A percentile compares a stretch with the other conserved stretches of the same genome.
These are phyloP conservation scores for Pogonomyrmex californicus DNA, from an alignment of 1,140 invertebrate genomes.

Conservation along the genomic window DNA sequence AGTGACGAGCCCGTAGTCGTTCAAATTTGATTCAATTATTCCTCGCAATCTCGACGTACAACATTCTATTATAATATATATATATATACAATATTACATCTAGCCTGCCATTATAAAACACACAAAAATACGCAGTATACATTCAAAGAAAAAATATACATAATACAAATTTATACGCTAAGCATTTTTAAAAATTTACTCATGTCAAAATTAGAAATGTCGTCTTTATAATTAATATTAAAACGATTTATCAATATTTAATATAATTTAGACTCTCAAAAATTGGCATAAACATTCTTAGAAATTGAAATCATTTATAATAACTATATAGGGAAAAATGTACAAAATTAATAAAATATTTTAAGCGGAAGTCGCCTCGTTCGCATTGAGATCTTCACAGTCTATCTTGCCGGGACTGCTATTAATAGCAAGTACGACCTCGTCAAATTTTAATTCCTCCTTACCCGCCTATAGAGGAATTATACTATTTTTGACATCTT, in stretches of 20 bases:
- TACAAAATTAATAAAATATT: slow-evolving; percentile 13
- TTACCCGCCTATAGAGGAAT: slow-evolving; percentile 75
- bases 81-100: slow-evolving; percentile 20
- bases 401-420: slow-evolving; percentile 68
- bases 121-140: neutral
- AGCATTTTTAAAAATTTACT: neutral
- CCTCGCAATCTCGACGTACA: neutral
- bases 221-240: slow-evolving; percentile 1
- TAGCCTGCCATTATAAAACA: neutral
- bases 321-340: neutral
- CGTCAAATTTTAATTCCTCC: slow-evolving; percentile 75
- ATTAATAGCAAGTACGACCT: slow-evolving; percentile 68
- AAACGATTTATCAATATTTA: slow-evolving; percentile 31
- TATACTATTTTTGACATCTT: slow-evolving; percentile 75
- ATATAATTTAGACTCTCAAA: slow-evolving; percentile 24
- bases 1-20: neutral
- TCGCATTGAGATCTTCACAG: slow-evolving; percentile 77
- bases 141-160: neutral
- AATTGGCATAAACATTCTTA: slow-evolving; percentile 33
- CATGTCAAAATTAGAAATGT: neutral
- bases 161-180: slow-evolving; percentile 15
- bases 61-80: neutral
- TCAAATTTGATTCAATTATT: slow-evolving; percentile 11
- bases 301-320: slow-evolving; percentile 19
- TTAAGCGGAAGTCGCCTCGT: slow-evolving; percentile 67